These are phyloP conservation scores for Nephrotoma flavescens DNA, from an alignment of 2,888 invertebrate genomes.

Conservation along the genomic window DNA sequence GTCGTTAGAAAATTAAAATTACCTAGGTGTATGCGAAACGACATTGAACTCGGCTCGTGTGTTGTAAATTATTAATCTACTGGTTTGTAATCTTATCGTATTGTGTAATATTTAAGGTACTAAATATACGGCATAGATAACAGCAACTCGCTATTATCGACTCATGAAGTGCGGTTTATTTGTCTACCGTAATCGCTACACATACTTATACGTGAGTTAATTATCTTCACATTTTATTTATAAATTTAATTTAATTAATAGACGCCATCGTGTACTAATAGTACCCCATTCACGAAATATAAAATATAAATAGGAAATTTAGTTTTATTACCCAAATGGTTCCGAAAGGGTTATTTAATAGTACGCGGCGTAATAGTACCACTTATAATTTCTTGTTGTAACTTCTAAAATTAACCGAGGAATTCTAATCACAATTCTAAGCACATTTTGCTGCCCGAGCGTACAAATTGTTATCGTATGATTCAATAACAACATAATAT, in stretches of 20 bases:
- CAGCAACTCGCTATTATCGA: background rate
- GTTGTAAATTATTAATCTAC: background rate
- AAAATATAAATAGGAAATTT: background rate
- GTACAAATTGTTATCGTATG: background rate
- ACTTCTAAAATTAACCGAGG: background rate
- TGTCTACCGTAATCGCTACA: background rate
- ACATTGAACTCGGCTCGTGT: background rate
- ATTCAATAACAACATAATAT: background rate
- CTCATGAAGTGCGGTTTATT: background rate
- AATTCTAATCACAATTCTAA: background rate
- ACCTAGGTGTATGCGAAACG: background rate
- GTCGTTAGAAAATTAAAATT: background rate
- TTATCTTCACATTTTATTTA: background rate
- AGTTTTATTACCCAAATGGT: background rate
- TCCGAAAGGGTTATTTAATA: background rate
- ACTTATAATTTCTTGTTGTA: background rate
- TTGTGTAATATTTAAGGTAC: background rate
- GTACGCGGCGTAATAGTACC: background rate
- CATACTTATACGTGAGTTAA: background rate
- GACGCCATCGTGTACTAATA: background rate
- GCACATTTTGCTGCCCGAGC: background rate
- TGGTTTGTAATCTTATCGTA: background rate
- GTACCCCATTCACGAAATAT: background rate
- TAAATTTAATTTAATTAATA: background rate
- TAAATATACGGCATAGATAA: background rate